Evolutionary conservation across 2,888 invertebrate genomes (phyloP).

Genomic region (Epistrophella euchroma): DNA sequence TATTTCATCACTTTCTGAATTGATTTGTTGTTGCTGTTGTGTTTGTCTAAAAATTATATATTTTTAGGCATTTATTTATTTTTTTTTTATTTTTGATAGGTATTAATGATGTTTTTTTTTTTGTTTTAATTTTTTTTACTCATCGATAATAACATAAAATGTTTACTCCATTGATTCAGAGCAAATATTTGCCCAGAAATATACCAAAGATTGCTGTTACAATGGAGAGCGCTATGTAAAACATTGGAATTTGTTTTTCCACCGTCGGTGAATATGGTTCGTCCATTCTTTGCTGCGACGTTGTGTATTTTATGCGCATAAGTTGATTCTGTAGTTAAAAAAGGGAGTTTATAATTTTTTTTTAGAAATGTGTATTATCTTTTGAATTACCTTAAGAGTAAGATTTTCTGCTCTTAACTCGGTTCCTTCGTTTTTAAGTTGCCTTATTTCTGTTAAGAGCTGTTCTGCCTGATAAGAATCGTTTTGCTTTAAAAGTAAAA

Average conservation of each 20-base stretch:
- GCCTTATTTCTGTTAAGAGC: constrained; percentile 90
- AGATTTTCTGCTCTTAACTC: constrained; percentile 93
- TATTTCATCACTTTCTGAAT: constrained; percentile 55
- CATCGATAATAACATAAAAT: constrained; percentile 77
- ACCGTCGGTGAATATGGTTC: constrained; percentile 86
- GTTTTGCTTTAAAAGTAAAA: constrained; percentile 80
- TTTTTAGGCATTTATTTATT: constrained; percentile 72
- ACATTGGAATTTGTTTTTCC: constrained; percentile 86
- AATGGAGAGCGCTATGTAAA: constrained; percentile 88
- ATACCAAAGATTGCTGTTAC: constrained; percentile 90
- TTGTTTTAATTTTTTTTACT: constrained; percentile 54
- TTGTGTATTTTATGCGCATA: constrained; percentile 85
- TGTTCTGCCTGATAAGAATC: constrained; percentile 85
- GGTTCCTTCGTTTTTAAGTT: constrained; percentile 91
- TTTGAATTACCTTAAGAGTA: constrained; percentile 88
- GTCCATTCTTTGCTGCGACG: constrained; percentile 82
- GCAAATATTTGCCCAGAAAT: constrained; percentile 91
- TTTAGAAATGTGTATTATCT: background rate
- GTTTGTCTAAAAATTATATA: constrained; percentile 74
- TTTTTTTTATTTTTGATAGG: constrained; percentile 67
- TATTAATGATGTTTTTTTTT: constrained; percentile 66
- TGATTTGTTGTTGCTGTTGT: constrained; percentile 70
- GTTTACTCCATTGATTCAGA: constrained; percentile 86
- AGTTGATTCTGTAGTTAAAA: constrained; percentile 86
- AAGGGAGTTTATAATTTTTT: background rate